Evolutionary conservation across 2,888 invertebrate species (phyloP), one percentile per base, ranked within the genome.

Genomic region (Drosophila prolongata): DNA sequence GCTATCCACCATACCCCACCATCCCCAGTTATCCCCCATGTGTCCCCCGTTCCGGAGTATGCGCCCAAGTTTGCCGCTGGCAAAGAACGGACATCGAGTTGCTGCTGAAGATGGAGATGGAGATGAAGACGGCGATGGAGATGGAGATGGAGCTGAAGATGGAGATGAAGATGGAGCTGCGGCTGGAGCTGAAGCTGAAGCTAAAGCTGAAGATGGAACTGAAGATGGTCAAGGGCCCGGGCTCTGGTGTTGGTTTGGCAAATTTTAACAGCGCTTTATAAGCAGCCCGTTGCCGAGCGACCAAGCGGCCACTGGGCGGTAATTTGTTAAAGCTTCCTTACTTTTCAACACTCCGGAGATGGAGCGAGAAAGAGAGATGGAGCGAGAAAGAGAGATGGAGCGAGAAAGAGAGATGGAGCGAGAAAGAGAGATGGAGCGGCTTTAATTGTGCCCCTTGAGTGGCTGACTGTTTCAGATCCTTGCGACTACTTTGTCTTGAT

Each of bases 271-370:
- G 74, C 76, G 54, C 72, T 80, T 82, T 82, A 80, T 80, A 80
- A 80, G 72, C 80, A 80, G 82, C 62, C 58, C 44, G 44, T 44
- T 44, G 24, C 24, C 19, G 35, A 35, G 35, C 35, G 35, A 35
- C 24, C 24, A 4, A 24, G 75, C 74, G 73, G 78, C 80, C 77
- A 83, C 85, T 89, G 90, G 90, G 90, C 90, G 90, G 90, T 89
- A 91, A 90, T 90, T 90, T 89, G 90, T 90, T 90, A 90, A 90
- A 87, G 90, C 91, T 90, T 91, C 91, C 89, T 90, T 90, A 90
- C 91, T 90, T 91, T 90, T 91, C 90, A 90, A 90, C 90, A 90
- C 90, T 89, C 88, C 54, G 57, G 27, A 46, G 11, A 19, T 19
- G 2, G 19, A 43, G 13, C 16, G 5, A 11, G 19, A 43, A 24